A percentile compares a stretch with the other conserved stretches of the same genome.
phyloP scores from a whole-genome alignment of 2,888 invertebrate genomes.

The Yponomeuta cagnagella region DNA sequence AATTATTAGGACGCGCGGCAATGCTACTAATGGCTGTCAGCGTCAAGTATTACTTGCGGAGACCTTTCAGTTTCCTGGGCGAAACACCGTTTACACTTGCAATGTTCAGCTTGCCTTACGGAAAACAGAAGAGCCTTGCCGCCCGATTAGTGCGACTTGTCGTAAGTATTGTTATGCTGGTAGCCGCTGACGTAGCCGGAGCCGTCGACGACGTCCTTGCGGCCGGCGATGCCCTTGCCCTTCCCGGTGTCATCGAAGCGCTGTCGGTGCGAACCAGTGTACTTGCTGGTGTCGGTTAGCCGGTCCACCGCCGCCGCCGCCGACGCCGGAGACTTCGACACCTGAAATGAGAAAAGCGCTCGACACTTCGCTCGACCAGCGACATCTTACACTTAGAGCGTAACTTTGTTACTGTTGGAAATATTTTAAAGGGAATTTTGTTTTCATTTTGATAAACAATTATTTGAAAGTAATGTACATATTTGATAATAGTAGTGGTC shows the following conservation, averaged over 20 bases:
- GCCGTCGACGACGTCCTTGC: constrained; percentile 83
- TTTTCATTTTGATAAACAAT: too few species aligned
- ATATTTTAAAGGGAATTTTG: too few species aligned
- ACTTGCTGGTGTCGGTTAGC: constrained; percentile 89
- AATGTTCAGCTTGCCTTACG: background rate
- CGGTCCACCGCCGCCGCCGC: constrained; percentile 80
- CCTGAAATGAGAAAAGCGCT: constrained; percentile 33
- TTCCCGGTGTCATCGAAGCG: constrained; percentile 90
- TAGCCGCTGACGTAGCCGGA: constrained; percentile 91
- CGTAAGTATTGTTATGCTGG: constrained; percentile 87
- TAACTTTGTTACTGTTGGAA: too few species aligned
- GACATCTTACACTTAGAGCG: too few species aligned
- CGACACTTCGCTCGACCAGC: too few species aligned
- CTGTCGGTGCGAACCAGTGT: constrained; percentile 91
- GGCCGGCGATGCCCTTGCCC: constrained; percentile 89
- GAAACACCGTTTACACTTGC: background rate
- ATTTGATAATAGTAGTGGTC: too few species aligned
- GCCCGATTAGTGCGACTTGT: constrained; percentile 69
- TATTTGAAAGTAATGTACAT: too few species aligned
- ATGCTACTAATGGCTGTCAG: background rate
- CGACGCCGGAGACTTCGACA: constrained; percentile 62
- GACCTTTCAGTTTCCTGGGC: background rate
- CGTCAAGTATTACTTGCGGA: background rate
- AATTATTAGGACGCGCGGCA: background rate
- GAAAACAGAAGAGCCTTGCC: background rate